Evolutionary conservation across 2,113 vertebrate species (phyloP).

Genomic region (Caretta caretta): DNA sequence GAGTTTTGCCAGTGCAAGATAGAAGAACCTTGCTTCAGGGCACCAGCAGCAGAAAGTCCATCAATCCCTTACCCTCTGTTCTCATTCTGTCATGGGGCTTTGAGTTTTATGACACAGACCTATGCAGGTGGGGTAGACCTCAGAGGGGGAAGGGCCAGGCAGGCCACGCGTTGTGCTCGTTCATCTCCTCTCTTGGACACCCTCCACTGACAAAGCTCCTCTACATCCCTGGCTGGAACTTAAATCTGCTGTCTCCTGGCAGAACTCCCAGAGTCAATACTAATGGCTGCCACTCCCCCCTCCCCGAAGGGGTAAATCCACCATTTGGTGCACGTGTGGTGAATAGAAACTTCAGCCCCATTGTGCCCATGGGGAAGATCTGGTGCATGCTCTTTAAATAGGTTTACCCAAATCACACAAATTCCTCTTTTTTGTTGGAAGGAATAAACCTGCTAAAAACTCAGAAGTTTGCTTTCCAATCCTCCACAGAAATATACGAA

Average conservation of each 20-base stretch:
- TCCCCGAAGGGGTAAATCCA: accelerated
- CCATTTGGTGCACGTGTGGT: accelerated
- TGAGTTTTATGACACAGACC: too few relatives aligned
- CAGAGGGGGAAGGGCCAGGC: too few relatives aligned
- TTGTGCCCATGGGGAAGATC: neutral
- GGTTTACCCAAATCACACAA: neutral
- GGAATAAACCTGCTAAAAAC: neutral
- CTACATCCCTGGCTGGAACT: accelerated
- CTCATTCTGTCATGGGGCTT: too few relatives aligned
- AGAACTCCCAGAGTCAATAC: neutral
- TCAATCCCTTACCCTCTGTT: too few relatives aligned
- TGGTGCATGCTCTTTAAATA: neutral
- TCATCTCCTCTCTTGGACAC: neutral
- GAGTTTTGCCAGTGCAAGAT: too few relatives aligned
- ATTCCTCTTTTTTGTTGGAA: neutral
- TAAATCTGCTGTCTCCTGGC: neutral
- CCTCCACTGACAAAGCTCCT: accelerated
- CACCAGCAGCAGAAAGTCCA: too few relatives aligned
- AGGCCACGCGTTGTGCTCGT: too few relatives aligned
- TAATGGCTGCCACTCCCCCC: neutral
- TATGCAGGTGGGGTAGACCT: too few relatives aligned
- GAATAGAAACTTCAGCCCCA: accelerated
- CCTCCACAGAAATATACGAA: neutral
- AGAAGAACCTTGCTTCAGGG: too few relatives aligned
- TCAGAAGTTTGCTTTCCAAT: neutral